Evolutionary conservation across 2,888 invertebrate genomes (phyloP).

Genomic region (Gari tellinella): DNA sequence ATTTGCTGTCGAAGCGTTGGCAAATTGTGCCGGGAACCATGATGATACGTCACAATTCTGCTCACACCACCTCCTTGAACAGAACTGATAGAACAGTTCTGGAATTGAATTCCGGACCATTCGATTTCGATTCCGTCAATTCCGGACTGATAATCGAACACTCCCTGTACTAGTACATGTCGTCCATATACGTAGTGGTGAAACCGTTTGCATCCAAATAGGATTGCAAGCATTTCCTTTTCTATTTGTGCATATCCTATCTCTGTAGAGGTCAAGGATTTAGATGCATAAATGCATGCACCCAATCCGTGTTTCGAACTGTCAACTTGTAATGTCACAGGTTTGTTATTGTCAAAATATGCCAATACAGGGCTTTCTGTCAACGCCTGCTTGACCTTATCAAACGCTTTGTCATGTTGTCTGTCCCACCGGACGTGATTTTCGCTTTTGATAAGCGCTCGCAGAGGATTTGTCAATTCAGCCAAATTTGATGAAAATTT

Average conservation of each 20-base stretch:
- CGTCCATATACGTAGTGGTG: constrained; percentile 60
- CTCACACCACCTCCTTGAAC: too few relatives aligned
- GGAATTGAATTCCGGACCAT: too few relatives aligned
- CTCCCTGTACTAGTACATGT: constrained; percentile 48
- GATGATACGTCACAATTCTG: too few relatives aligned
- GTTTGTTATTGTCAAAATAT: constrained; percentile 34
- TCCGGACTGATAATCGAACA: too few relatives aligned
- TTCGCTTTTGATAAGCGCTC: constrained; percentile 25
- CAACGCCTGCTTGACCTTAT: constrained; percentile 22
- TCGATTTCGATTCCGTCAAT: too few relatives aligned
- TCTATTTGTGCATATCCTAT: constrained; percentile 50
- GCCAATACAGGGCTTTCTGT: constrained; percentile 38
- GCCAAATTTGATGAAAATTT: constrained; percentile 42
- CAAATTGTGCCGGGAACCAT: too few relatives aligned
- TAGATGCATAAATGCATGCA: constrained; percentile 41
- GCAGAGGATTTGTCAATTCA: constrained; percentile 33
- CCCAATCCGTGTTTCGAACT: constrained; percentile 19
- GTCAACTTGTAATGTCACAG: constrained; percentile 21
- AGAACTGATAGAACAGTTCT: too few relatives aligned
- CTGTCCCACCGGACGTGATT: constrained; percentile 22
- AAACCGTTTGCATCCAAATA: constrained; percentile 37
- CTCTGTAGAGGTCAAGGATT: constrained; percentile 34
- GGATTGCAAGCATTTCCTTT: constrained; percentile 17
- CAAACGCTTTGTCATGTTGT: constrained; percentile 25
- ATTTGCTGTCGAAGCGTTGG: too few relatives aligned